Evolutionary conservation across 2,113 vertebrate genomes (phyloP), one percentile per base, ranked within the genome.

Genomic region (Larimichthys polyactis): DNA sequence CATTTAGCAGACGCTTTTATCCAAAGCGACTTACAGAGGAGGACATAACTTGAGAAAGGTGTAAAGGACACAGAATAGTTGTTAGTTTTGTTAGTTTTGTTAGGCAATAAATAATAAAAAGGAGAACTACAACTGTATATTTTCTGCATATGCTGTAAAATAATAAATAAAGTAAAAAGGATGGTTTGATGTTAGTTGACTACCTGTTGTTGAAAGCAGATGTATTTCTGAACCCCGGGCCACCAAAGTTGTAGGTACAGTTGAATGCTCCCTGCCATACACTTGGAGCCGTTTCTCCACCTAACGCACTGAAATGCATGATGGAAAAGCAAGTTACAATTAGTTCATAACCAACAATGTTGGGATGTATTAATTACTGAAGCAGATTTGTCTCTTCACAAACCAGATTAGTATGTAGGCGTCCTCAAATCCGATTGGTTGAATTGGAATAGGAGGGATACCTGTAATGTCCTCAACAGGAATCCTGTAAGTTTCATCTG

Each of bases 381-480:
- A 62, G 43, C 32, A 55, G 9, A 60, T 66, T 29, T 60, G 3
- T 52, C 14, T 57, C 2, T 51, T 70, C 63, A 89, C 96, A 90
- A 65, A 98, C 97, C 97, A 96, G 75, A 98, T 97, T n/a, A 98
- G 90, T 3, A 0, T 63, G 59, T 86, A 79, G 2, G 97, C 97
- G 62, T 97, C 96, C 76, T 95, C 93, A 83, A 96, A 98, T 79
- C 96, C 96, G 8, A 98, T 98, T 69, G 97, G 97, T 72, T 97
- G 96, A n/a, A 89, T 92, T 2, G 96, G 96, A 90, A 98, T 96
- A 5, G 96, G 96, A 17, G 96, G 96, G 48, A 96, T 75, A 27
- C 95, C 96, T 0, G 83, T 89, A 43, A 94, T 94, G 15, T 93
- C 44, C 20, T 86, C 58, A 8, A 40, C 52, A 2, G 81, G 65